Base-by-base conservation (phyloP, 1,140 invertebrate species). In the Octopus bimaculoides region DNA sequence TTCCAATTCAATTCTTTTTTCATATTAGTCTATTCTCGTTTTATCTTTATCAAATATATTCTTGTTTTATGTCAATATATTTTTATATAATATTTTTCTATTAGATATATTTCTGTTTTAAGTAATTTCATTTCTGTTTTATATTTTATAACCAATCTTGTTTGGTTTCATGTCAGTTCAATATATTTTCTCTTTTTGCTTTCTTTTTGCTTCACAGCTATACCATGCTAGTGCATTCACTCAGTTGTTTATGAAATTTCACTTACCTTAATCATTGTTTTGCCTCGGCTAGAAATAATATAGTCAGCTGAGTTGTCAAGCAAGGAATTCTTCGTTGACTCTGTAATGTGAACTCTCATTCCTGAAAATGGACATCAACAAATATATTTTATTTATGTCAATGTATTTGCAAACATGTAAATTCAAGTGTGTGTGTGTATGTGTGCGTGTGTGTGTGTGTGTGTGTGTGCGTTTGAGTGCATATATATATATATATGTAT, bases 311-410 rank as follows among this genome's bases (percentile, higher is more conserved):
- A 71, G 26, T 71, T 71, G 17, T 14, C 8, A 8, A 71, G 14
- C 17, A 71, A 20, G 7, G 66, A 9, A 71, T 71, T 71, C 26
- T 14, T 71, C 7, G 66, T 71, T 71, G 66, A 71, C 26, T 71
- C 66, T 12, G 66, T 71, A 71, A 71, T 71, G 14, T 71, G 66
- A 5, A 71, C 26, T 17, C 66, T 71, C 66, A 71, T 71, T 71
- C 66, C 66, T 71, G 26, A 14, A 5, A 6, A 71, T 10, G 3
- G 26, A 71, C 17, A 71, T n/a, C 56, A 61, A 61, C 9, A 61
- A 61, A 17, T 12, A 61, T 17, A 61, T 61, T 61, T 61, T 17
- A 61, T 17, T 17, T 17, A 61, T 61, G 17, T 61, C 9, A 12
- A 61, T 61, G 17, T 61, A 61, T 61, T 12, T 61, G 17, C 56